These are phyloP conservation scores for Agrypnia vestita DNA, from an alignment of 1,140 invertebrate species.

Conservation along the genomic window DNA sequence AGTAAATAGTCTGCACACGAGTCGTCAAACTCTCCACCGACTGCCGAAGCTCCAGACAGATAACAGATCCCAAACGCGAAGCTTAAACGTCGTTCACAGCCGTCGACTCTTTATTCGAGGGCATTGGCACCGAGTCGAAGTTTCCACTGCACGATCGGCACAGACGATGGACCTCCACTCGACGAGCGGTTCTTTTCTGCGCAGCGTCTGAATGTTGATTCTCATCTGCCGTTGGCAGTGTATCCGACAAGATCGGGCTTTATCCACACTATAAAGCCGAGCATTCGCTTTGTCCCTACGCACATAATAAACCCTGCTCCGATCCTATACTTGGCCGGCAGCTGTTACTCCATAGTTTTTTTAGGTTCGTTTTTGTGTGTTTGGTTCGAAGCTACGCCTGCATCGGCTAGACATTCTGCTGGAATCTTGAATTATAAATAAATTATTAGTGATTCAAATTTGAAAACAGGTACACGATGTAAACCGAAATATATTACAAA, in stretches of 20 bases:
- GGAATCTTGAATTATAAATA: conserved; percentile 16
- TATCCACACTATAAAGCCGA: conserved; percentile 20
- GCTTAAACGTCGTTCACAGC: neutral
- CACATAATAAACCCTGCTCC: conserved; percentile 16
- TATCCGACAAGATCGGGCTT: conserved; percentile 2
- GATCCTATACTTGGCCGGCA: conserved; percentile 1
- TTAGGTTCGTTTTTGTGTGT: conserved; percentile 17
- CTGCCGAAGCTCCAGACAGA: too few relatives aligned
- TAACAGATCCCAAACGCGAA: neutral
- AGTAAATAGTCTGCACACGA: too few relatives aligned
- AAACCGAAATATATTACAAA: too few relatives aligned
- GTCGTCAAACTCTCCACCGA: too few relatives aligned
- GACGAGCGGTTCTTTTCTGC: conserved; percentile 3
- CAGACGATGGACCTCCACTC: neutral
- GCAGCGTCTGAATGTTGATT: neutral
- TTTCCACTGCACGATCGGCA: neutral
- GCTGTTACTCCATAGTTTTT: conserved; percentile 6
- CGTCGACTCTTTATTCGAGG: neutral
- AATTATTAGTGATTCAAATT: neutral
- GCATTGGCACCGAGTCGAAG: neutral
- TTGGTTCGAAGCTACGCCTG: neutral
- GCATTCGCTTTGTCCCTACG: conserved; percentile 23
- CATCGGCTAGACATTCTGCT: conserved; percentile 1
- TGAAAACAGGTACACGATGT: neutral
- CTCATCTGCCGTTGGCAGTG: conserved; percentile 5